Conservation (phyloP, 1,140 invertebrate species). For the Cydia strobilella region DNA sequence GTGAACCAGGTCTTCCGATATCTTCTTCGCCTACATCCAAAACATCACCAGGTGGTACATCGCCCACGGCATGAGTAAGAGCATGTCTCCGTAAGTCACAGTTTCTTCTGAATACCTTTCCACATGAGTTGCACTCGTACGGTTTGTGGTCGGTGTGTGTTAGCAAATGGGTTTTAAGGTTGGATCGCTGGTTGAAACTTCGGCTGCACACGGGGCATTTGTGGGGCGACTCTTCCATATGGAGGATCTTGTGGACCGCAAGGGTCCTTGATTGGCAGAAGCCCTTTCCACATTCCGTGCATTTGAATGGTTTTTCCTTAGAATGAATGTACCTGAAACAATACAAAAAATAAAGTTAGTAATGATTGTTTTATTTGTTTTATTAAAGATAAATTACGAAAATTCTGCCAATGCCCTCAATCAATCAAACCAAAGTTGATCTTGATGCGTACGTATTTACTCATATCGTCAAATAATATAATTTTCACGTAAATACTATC, state of each 20-base stretch:
- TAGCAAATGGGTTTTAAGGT: constrained; percentile 95
- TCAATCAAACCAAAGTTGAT: background rate
- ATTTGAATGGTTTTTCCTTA: constrained; percentile 98
- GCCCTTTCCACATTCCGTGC: constrained; percentile 96
- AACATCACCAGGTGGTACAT: constrained; percentile 87
- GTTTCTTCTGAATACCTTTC: constrained; percentile 92
- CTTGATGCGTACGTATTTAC: too few relatives aligned
- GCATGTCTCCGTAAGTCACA: constrained; percentile 92
- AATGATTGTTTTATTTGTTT: background rate
- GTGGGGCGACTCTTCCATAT: constrained; percentile 95
- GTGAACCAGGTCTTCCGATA: constrained; percentile 74
- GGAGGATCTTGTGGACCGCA: constrained; percentile 95
- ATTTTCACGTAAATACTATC: background rate
- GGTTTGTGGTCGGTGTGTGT: constrained; percentile 97
- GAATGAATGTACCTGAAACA: constrained; percentile 96
- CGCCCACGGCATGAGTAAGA: constrained; percentile 91
- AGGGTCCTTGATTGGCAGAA: constrained; percentile 97
- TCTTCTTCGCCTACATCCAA: constrained; percentile 84
- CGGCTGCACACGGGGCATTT: constrained; percentile 94
- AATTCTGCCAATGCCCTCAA: background rate
- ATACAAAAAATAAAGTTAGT: constrained; percentile 36
- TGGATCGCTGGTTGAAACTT: constrained; percentile 95
- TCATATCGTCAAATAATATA: background rate
- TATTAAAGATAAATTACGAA: background rate
- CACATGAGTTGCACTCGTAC: constrained; percentile 94